A percentile compares a stretch with the other conserved stretches of the same genome.
Conservation (phyloP, 2,113 vertebrate genomes). For the Cryptomyrus ogoouensis region DNA sequence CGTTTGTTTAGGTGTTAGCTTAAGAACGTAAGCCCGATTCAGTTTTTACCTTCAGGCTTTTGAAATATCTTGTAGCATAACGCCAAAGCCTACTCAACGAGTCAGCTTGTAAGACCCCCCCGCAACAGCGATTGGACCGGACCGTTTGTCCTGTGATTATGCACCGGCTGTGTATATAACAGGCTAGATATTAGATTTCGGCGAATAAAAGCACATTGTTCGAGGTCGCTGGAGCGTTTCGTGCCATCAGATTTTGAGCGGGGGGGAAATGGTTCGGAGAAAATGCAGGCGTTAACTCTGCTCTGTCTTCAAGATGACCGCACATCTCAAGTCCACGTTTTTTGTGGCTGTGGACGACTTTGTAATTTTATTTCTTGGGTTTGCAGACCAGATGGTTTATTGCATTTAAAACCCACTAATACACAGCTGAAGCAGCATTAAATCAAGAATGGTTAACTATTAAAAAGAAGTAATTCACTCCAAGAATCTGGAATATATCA, state of each 20-base stretch:
- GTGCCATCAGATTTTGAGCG: constrained; percentile 51
- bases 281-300: constrained; percentile 30
- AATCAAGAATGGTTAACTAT: background rate
- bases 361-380: background rate
- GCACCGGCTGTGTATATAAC: constrained; percentile 37
- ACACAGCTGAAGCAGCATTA: background rate
- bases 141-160: constrained; percentile 17
- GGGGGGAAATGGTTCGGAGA: constrained; percentile 12
- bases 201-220: constrained; percentile 60
- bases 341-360: background rate
- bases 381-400: background rate
- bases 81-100: background rate
- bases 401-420: background rate
- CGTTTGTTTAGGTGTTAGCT: background rate
- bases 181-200: constrained; percentile 51
- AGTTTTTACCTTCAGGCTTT: background rate
- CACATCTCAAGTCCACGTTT: background rate
- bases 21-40: background rate
- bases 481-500: background rate
- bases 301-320: background rate
- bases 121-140: background rate
- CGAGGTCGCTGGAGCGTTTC: constrained; percentile 45
- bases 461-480: background rate
- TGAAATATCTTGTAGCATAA: background rate
- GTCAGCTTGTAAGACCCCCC: background rate